Evolutionary conservation across 92 coral and sea anemone genomes (phyloP).

Genomic region (Parazoanthus atlanticus): DNA sequence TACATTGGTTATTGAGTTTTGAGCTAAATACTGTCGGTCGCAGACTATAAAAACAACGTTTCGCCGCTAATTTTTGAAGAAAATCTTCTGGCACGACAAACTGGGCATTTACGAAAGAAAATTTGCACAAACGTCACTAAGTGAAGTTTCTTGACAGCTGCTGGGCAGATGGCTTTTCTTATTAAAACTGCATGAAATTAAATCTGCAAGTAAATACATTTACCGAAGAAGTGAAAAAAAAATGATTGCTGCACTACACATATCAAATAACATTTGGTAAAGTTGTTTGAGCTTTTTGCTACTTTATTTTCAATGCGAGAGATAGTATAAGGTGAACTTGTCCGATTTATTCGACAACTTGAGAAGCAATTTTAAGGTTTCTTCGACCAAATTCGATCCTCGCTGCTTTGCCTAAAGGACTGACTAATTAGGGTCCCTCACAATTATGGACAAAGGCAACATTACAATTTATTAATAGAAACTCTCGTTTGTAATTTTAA

Average conservation of each 20-base stretch:
- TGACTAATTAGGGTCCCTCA: constrained; percentile 14
- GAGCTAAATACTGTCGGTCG: too few relatives aligned
- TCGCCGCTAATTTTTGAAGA: not conserved
- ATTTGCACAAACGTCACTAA: constrained; percentile 32
- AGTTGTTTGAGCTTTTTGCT: not conserved
- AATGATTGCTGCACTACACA: not conserved
- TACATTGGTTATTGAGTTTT: not conserved
- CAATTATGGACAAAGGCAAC: constrained; percentile 20
- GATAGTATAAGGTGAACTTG: not conserved
- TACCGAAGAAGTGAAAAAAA: not conserved
- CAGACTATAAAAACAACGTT: too few relatives aligned
- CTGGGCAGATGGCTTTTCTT: constrained; percentile 21
- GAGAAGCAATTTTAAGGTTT: not conserved
- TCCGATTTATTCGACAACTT: not conserved
- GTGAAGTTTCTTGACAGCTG: constrained; percentile 41
- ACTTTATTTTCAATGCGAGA: not conserved
- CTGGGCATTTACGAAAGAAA: constrained; percentile 14
- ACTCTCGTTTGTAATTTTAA: not conserved
- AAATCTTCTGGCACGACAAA: not conserved
- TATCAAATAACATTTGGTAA: not conserved
- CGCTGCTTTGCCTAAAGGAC: not conserved
- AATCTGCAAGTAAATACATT: constrained; percentile 29
- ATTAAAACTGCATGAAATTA: constrained; percentile 34
- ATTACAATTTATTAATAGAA: constrained; percentile 7
- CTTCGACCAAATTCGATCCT: not conserved